A percentile compares a stretch with the other conserved stretches of the same genome.
phyloP scores from a whole-genome alignment of 2,797 vertebrate species.

The Diceros bicornis region DNA sequence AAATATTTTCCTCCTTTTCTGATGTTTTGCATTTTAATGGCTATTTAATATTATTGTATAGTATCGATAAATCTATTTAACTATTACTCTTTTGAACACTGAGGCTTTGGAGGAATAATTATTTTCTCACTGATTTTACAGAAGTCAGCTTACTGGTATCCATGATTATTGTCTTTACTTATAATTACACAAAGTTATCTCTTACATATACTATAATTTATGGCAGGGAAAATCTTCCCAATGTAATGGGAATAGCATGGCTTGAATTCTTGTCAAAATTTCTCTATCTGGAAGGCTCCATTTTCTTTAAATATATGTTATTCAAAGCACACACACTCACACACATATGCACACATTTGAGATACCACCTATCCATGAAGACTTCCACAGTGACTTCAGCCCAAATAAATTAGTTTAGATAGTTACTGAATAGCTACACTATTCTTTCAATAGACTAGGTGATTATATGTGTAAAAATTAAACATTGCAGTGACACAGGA shows the following conservation, averaged over 20 bases:
- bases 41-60: conserved; percentile 3
- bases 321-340: background rate
- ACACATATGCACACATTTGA: background rate
- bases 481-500: background rate
- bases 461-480: background rate
- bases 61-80: background rate
- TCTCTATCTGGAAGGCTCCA: background rate
- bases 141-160: background rate
- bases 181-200: background rate
- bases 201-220: background rate
- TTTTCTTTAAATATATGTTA: background rate
- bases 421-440: background rate
- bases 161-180: background rate
- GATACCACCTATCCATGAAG: background rate
- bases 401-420: background rate
- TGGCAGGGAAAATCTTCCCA: background rate
- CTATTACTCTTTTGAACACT: background rate
- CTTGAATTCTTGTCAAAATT: background rate
- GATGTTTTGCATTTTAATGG: background rate
- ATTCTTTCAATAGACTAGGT: background rate
- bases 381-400: background rate
- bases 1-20: background rate
- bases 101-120: background rate
- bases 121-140: background rate
- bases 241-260: background rate